phyloP scores from a whole-genome alignment of 2,797 vertebrate genomes.

The Cephalopachus bancanus region DNA sequence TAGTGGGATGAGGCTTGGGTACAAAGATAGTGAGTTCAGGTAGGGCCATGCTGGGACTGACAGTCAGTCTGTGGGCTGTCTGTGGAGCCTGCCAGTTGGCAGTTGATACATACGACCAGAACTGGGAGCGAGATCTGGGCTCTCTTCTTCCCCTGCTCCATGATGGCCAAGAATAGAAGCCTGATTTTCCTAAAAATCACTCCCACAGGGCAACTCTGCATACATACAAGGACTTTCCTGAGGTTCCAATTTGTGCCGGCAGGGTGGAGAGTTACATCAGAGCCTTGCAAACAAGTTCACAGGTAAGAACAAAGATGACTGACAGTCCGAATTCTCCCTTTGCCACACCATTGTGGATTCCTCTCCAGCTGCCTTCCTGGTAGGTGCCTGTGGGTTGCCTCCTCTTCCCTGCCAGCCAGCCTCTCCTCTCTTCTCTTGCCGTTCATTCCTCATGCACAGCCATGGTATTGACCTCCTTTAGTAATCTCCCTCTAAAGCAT shows the following conservation, averaged over 20 bases:
- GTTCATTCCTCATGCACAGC: background rate
- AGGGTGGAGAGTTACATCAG: background rate
- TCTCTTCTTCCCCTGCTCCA: background rate
- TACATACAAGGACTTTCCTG: background rate
- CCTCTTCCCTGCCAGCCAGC: background rate
- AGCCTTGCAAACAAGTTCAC: background rate
- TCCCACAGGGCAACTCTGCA: background rate
- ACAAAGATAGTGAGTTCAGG: background rate
- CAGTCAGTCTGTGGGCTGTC: background rate
- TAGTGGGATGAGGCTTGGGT: background rate
- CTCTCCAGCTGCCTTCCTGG: background rate
- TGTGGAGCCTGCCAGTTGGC: background rate
- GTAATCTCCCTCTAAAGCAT: background rate
- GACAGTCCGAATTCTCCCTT: background rate
- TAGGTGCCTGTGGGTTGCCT: background rate
- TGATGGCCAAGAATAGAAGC: background rate
- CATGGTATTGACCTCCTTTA: background rate
- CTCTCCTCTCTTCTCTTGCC: background rate
- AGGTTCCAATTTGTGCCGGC: background rate
- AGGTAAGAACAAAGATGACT: background rate
- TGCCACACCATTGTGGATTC: background rate
- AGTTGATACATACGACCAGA: background rate
- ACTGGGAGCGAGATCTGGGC: background rate
- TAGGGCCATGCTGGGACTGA: background rate
- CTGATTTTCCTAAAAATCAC: background rate